Evolutionary conservation across 2,113 vertebrate species (phyloP), one percentile per base, ranked within the genome.

Genomic region (Synodontis membranacea): DNA sequence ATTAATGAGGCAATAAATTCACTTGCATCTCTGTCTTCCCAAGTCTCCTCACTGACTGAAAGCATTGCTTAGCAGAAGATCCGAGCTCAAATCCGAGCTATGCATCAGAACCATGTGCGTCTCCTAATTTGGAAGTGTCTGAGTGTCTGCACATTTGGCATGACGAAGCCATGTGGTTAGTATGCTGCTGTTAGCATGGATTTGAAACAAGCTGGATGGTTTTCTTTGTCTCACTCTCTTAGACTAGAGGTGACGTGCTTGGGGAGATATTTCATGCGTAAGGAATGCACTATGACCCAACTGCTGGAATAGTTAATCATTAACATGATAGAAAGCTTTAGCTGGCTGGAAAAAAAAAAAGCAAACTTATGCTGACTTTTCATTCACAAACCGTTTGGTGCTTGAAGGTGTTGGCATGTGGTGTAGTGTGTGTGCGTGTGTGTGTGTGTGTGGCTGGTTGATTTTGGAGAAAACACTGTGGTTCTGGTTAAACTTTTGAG

Each of bases 281-380:
- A 80, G 60, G 76, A 68, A 68, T 75, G 60, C 31, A 60, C 70
- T 75, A 19, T 84, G 48, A 76, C 37, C 52, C 12, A 42, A 21
- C 52, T 84, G 15, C 42, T 48, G 17, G 58, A 23, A 68, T 12
- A 83, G 75, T 21, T 64, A 50, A 68, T 54, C 21, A 80, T 76
- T 80, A 85, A 79, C 75, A 39, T 85, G 52, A 76, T 66, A 48
- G 37, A 80, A 80, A 58, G 54, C 34, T 39, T 5, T 39, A 39
- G 2, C 52, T 80, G 52, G 52, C 52, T 42, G 78, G n/a, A 58
- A 28, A 37, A 46, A 58, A 28, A 37, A 39, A 31, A 17, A 74
- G 42, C 42, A 46, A 44, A 74, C 70, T 5, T 74, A 5, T 46
- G 42, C 70, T 44, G 70, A 75, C 70, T 48, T 44, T 42, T 72